Evolutionary conservation across 2,888 invertebrate species (phyloP).

Genomic region (Bibio marci): DNA sequence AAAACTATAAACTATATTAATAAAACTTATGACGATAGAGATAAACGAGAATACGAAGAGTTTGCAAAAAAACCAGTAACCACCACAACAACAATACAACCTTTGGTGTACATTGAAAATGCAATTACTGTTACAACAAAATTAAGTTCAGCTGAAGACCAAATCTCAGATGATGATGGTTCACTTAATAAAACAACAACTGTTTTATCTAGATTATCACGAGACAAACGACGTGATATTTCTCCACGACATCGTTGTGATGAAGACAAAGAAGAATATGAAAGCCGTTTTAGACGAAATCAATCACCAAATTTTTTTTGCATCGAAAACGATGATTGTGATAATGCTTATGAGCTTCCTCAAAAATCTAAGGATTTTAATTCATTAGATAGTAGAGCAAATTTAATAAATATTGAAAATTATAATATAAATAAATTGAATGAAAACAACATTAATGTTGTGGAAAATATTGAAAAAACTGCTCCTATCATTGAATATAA

Average conservation of each 20-base stretch:
- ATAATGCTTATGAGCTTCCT: too few relatives aligned
- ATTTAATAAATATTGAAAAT: too few relatives aligned
- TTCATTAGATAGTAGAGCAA: too few relatives aligned
- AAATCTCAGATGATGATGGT: background rate
- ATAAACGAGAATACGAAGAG: too few relatives aligned
- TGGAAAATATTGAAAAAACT: background rate
- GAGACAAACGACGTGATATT: conserved; percentile 20
- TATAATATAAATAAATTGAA: too few relatives aligned
- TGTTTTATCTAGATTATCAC: conserved; percentile 4
- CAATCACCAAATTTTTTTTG: conserved; percentile 26
- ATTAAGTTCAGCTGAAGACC: background rate
- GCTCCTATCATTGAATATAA: conserved; percentile 1
- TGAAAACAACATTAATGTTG: too few relatives aligned
- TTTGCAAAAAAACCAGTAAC: too few relatives aligned
- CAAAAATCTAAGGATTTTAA: too few relatives aligned
- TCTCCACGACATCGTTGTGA: conserved; percentile 23
- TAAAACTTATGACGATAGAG: conserved; percentile 6
- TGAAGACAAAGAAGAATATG: conserved; percentile 25
- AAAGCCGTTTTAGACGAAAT: conserved; percentile 28
- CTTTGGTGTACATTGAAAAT: background rate
- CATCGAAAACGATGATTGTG: too few relatives aligned
- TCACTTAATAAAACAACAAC: background rate
- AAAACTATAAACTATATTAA: conserved; percentile 20
- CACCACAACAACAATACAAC: background rate
- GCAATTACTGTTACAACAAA: background rate